Evolutionary conservation across 2,797 vertebrate genomes (phyloP), one percentile per base, ranked within the genome.

Genomic region (Cossypha dichroa): DNA sequence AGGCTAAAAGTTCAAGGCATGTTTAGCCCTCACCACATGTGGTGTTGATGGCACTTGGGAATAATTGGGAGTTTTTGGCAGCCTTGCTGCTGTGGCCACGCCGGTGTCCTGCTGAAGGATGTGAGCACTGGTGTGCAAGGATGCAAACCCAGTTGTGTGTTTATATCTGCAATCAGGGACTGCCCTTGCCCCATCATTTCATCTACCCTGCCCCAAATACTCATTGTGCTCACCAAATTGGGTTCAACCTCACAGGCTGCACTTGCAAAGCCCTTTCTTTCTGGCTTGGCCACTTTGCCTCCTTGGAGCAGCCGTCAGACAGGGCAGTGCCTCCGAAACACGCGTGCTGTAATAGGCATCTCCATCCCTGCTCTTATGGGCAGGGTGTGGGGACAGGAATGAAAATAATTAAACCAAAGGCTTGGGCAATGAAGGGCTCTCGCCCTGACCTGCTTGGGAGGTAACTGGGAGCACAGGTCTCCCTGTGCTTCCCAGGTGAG

Each of bases 341-440:
- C 0, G 0, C 11, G 22, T 74, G 54, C 90, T 41, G 38, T 85
- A 96, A 95, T 80, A 92, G 62, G 10, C 78, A 43, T 72, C 95
- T 80, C 20, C 9, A 75, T 92, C 88, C 86, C 78, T 74, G 81
- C 89, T 88, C 56, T 93, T 83, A 84, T 23, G 89, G 93, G 87
- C 72, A 94, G 94, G 91, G 94, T 78, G 94, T 96, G 89, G 92
- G 95, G 94, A 96, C 72, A 88, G 73, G 87, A 95, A 96, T 96
- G 93, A 83, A 90, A 88, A 83, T 91, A 89, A 94, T 93, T 88
- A 93, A 88, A 33, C 73, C 67, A 92, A 93, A 90, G 55, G 55
- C 93, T 95, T 6, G 31, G 90, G 92, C 13, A 38, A 86, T 81
- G 93, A 85, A 93, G 73, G 59, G 66, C 94, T 82, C 82, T 94